Evolutionary conservation across 2,113 vertebrate species (phyloP), one percentile per base, ranked within the genome.

Genomic region (Pholis gunnellus): DNA sequence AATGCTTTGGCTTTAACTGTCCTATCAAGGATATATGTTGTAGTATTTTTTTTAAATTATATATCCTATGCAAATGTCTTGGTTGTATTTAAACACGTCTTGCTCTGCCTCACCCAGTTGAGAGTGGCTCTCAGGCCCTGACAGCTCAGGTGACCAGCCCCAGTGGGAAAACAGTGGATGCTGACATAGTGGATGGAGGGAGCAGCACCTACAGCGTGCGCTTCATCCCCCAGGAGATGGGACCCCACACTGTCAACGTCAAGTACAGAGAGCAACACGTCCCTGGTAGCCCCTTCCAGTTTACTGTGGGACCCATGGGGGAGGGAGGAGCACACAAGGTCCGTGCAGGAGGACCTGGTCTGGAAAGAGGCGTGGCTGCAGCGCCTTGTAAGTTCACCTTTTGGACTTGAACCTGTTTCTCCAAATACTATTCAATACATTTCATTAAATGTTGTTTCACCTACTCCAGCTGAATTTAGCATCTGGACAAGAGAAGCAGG

Each of bases 401-500:
- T n/a, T 42, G 25, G 8, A 46, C 5, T 27, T 57, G 54, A 6
- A 57, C 10, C 25, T 59, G 56, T 59, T 27, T 59, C 56, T 34
- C 2, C 2, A 20, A 31, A 18, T n/a, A 15, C 4, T 11, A 18
- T 52, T 66, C 14, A 18, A 52, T 11, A 57, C 1, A 56, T 69
- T 79, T 79, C 0, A 17, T 64, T 1, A 25, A 48, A 34, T 29
- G 3, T n/a, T 15, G 15, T 65, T 48, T 78, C 18, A 27, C 4
- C 29, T 1, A 60, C 18, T 66, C 6, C 9, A 98, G 97, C 96
- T 4, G 97, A 98, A 86, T 98, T 98, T 85, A 97, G 97, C 83
- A 98, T 98, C 90, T 98, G 97, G 97, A 98, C 97, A 25, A 94
- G 97, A 86, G 97, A 98, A 83, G 97, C 97, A 0, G 97, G 97